phyloP scores from a whole-genome alignment of 2,113 vertebrate species.

The Ailuropoda melanoleuca region DNA sequence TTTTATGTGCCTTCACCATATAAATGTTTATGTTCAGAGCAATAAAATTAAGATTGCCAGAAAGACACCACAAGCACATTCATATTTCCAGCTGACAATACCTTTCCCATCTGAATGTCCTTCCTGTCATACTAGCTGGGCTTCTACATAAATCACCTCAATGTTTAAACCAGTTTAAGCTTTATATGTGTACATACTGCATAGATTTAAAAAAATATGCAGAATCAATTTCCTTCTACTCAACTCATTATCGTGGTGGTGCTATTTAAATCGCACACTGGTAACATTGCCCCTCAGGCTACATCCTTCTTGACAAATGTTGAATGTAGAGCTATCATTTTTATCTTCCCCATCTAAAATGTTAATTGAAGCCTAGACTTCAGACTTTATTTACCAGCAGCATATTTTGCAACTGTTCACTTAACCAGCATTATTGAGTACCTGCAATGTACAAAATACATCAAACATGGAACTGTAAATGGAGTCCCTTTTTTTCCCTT shows the following conservation, averaged over 20 bases:
- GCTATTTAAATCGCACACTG: background rate
- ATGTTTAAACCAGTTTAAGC: constrained; percentile 39
- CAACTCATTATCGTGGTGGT: constrained; percentile 20
- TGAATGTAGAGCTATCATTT: constrained; percentile 11
- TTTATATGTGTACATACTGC: background rate
- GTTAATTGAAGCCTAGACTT: constrained; percentile 25
- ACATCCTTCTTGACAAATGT: background rate
- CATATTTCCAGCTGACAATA: background rate
- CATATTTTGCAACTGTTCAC: background rate
- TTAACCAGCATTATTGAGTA: background rate
- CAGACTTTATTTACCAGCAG: constrained; percentile 36
- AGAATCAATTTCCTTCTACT: constrained; percentile 50
- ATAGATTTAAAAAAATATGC: background rate
- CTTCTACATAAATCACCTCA: constrained; percentile 61
- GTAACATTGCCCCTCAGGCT: background rate
- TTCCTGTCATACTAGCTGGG: background rate
- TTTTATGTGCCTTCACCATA: background rate
- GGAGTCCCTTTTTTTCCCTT: background rate
- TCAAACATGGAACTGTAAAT: background rate
- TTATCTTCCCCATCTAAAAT: background rate
- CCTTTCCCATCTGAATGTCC: constrained; percentile 19
- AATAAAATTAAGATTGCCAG: constrained; percentile 34
- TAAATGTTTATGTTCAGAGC: constrained; percentile 45
- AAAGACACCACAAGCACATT: constrained; percentile 11
- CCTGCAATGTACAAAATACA: background rate